Base-by-base conservation (phyloP, 2,797 vertebrate species). In the Echeneis naucrates region DNA sequence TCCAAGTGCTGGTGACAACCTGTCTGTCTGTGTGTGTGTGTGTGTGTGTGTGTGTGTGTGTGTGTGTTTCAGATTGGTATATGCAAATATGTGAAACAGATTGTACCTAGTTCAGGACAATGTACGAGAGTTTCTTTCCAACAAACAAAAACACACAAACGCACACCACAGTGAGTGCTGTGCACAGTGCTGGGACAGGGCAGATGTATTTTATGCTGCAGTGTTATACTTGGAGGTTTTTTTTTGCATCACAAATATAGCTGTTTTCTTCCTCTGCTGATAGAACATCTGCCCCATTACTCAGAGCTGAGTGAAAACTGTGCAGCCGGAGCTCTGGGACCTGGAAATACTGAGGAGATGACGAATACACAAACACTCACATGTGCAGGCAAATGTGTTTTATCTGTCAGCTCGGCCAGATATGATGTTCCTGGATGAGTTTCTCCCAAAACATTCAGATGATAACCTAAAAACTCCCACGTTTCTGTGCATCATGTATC, bases 181-280 rank as follows among this genome's bases (percentile, higher is more conserved):
- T 23, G 32, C 13, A 62, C 53, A 56, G 26, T 48, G 7, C 62
- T 12, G 16, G 16, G 54, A 78, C 23, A 24, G 10, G 6, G 24
- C 8, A 61, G 77, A 80, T 68, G 55, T 55, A 73, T 80, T 74
- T 64, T 4, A 32, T 57, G 14, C 48, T 57, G 30, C 6, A 30
- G n/a, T n/a, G n/a, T n/a, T n/a, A n/a, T n/a, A n/a, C n/a, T n/a
- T n/a, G n/a, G n/a, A n/a, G n/a, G n/a, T n/a, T n/a, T n/a, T n/a
- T n/a, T n/a, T n/a, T n/a, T 73, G 71, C 45, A 75, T 77, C 59
- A 75, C 42, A 87, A 73, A 76, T 77, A 78, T 63, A 56, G 47
- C 52, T 52, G 53, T 61, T 32, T 59, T 60, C 26, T n/a, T 38
- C 68, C 60, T 53, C 65, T 77, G 67, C 71, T 71, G 73, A 84